These are phyloP conservation scores for Aurelia sp. DNA, from an alignment of 30 jellyfish, hydroid and myxozoan genomes.

Conservation along the genomic window DNA sequence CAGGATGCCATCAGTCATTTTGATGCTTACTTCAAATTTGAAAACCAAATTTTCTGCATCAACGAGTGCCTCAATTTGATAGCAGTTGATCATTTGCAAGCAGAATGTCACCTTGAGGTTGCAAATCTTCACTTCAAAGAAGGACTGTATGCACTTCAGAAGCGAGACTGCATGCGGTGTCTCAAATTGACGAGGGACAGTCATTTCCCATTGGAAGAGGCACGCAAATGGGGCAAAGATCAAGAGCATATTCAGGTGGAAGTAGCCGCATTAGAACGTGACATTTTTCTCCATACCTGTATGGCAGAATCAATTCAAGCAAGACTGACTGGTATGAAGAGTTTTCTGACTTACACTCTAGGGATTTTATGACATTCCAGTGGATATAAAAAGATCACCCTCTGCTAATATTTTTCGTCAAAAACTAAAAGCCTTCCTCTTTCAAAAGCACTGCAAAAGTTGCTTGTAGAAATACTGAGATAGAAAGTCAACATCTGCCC, in stretches of 20 bases:
- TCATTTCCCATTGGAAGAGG: slow-evolving; percentile 72
- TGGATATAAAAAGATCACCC: too few relatives aligned
- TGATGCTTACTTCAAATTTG: slow-evolving; percentile 5
- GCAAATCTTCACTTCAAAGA: slow-evolving; percentile 21
- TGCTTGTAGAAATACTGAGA: too few relatives aligned
- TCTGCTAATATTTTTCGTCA: too few relatives aligned
- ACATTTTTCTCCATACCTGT: slow-evolving; percentile 15
- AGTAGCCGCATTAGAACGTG: slow-evolving; percentile 15
- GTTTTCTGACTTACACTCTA: too few relatives aligned
- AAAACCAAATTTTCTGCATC: slow-evolving; percentile 9
- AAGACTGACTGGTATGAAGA: slow-evolving; percentile 10
- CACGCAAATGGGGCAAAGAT: slow-evolving; percentile 19
- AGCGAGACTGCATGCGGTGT: slow-evolving; percentile 44
- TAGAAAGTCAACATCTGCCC: too few relatives aligned
- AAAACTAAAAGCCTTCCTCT: too few relatives aligned
- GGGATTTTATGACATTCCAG: too few relatives aligned
- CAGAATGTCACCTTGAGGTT: slow-evolving; percentile 10
- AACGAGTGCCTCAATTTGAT: neutral
- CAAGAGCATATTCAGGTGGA: slow-evolving; percentile 11
- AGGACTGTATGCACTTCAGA: slow-evolving; percentile 12
- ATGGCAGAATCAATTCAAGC: slow-evolving; percentile 46
- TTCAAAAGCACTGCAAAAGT: too few relatives aligned
- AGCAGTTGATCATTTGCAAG: slow-evolving; percentile 22
- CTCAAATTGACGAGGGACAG: slow-evolving; percentile 40
- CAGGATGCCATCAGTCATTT: slow-evolving; percentile 23